Percentiles rank a stretch among this genome's conserved stretches.
These are phyloP conservation scores for Corynorhinus townsendii DNA, from an alignment of 2,113 vertebrate species.

Conservation along the genomic window DNA sequence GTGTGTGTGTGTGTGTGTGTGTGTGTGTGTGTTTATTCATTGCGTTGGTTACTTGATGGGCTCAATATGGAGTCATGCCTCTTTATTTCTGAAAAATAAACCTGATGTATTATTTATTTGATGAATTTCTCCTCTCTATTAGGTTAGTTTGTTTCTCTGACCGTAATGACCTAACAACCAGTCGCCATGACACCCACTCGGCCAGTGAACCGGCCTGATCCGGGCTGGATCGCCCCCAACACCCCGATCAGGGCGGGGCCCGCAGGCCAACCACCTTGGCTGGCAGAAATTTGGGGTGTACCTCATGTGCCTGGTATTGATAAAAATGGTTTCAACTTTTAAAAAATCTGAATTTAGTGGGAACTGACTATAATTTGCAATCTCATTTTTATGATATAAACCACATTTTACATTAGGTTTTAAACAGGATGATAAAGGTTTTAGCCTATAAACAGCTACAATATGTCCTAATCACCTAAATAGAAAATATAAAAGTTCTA, in stretches of 20 bases:
- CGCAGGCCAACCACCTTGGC: too few relatives aligned
- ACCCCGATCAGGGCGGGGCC: too few relatives aligned
- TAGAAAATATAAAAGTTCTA: neutral
- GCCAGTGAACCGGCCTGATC: too few relatives aligned
- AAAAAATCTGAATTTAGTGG: neutral
- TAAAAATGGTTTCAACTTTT: neutral
- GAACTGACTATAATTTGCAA: neutral
- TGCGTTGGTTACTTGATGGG: neutral
- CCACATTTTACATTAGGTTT: neutral
- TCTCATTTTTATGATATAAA: slow-evolving; percentile 11
- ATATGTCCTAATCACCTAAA: neutral
- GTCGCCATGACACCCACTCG: too few relatives aligned
- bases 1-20: neutral
- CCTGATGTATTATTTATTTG: neutral
- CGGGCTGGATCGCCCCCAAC: too few relatives aligned
- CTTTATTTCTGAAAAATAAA: neutral
- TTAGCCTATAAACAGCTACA: neutral
- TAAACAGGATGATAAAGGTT: neutral
- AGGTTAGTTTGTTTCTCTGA: neutral
- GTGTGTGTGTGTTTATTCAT: neutral
- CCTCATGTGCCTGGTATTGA: too few relatives aligned
- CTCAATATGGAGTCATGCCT: neutral
- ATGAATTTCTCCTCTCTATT: neutral
- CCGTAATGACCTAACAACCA: too few relatives aligned
- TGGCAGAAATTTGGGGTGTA: too few relatives aligned